A percentile compares a stretch with the other conserved stretches of the same genome.
phyloP scores from a whole-genome alignment of 2,888 invertebrate species.

The Dryobota labecula region DNA sequence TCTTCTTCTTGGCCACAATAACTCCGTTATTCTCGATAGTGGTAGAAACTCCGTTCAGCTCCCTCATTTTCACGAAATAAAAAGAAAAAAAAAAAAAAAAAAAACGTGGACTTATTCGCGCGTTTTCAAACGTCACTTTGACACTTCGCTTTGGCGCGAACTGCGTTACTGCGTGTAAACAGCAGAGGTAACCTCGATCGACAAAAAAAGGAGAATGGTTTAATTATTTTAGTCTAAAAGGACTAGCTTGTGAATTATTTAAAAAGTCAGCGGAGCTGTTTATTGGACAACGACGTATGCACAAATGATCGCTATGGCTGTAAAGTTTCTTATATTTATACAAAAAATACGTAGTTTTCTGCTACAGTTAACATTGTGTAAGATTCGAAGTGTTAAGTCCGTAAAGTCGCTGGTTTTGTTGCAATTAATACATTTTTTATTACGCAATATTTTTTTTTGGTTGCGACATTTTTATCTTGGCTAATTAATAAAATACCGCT shows the following conservation, averaged over 20 bases:
- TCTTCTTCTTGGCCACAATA: conserved; percentile 81
- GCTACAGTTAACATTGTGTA: conserved; percentile 55
- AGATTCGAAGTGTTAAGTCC: conserved; percentile 26
- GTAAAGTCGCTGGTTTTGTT: conserved; percentile 43
- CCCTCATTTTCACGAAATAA: conserved; percentile 81
- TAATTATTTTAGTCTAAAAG: conserved; percentile 54
- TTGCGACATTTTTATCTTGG: conserved; percentile 36
- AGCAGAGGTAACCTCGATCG: conserved; percentile 82
- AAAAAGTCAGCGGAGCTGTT: conserved; percentile 62
- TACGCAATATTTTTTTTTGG: conserved; percentile 42
- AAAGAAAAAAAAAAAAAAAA: conserved; percentile 58
- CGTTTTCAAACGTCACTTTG: conserved; percentile 87
- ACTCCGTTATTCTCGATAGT: conserved; percentile 80
- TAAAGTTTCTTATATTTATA: conserved; percentile 70
- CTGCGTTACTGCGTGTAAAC: conserved; percentile 67
- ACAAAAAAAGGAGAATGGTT: conserved; percentile 71
- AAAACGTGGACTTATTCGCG: conserved; percentile 78
- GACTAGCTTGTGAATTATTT: conserved; percentile 50
- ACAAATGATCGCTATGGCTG: conserved; percentile 63
- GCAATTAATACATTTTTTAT: conserved; percentile 25
- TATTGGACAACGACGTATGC: conserved; percentile 57
- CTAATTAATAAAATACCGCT: conserved; percentile 36
- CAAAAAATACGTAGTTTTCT: conserved; percentile 60
- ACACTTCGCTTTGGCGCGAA: conserved; percentile 79
- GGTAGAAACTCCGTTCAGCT: conserved; percentile 79